Evolutionary conservation across 2,888 invertebrate species (phyloP).

Genomic region (Neoitamus cyanurus): DNA sequence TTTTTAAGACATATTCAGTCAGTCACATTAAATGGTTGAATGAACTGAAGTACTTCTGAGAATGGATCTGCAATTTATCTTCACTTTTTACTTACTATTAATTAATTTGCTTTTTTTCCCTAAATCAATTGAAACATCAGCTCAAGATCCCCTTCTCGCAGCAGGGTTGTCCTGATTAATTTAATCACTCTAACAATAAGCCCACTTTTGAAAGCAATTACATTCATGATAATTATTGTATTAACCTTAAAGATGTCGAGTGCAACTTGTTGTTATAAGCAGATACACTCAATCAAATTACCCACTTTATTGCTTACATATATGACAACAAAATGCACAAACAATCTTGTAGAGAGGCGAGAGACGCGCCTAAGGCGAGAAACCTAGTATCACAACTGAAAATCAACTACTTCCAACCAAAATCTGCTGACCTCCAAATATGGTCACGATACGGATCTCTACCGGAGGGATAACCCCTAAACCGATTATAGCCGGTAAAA

Average conservation of each 20-base stretch:
- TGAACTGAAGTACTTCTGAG: too few relatives aligned
- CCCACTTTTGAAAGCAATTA: background rate
- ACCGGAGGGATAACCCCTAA: background rate
- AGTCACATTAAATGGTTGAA: too few relatives aligned
- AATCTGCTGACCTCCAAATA: background rate
- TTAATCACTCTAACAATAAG: too few relatives aligned
- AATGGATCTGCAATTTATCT: too few relatives aligned
- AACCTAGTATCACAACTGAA: background rate
- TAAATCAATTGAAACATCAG: too few relatives aligned
- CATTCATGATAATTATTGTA: background rate
- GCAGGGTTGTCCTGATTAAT: too few relatives aligned
- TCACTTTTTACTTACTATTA: too few relatives aligned
- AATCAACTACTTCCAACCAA: background rate
- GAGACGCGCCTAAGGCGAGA: too few relatives aligned
- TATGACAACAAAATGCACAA: background rate
- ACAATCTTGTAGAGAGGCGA: background rate
- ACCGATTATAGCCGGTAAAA: background rate
- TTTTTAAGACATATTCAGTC: too few relatives aligned
- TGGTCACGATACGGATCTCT: background rate
- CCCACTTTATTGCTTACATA: background rate
- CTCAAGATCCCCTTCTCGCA: too few relatives aligned
- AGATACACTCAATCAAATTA: background rate
- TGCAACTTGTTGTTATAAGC: background rate
- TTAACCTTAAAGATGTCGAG: background rate
- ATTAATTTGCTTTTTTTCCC: too few relatives aligned